A percentile compares a stretch with the other conserved stretches of the same genome.
phyloP scores from a whole-genome alignment of 2,888 invertebrate genomes.

The Anodontia alba region DNA sequence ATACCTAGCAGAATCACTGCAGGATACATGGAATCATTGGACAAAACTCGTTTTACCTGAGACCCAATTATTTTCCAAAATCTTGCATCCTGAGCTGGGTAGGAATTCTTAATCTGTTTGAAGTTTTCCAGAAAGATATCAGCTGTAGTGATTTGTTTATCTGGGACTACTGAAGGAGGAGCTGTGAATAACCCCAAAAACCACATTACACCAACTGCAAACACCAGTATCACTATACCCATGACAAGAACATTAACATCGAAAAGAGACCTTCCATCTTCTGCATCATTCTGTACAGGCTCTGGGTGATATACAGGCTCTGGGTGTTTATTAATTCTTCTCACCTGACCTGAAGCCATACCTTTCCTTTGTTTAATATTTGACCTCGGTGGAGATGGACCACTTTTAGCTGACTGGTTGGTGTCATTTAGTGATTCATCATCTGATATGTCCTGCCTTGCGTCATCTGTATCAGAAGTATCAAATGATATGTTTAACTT shows the following conservation, averaged over 20 bases:
- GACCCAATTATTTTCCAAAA: constrained; percentile 71
- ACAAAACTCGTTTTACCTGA: constrained; percentile 62
- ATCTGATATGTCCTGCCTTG: neutral
- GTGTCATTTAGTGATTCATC: neutral
- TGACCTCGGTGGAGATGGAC: neutral
- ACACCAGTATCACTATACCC: neutral
- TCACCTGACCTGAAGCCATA: neutral
- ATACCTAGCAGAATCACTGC: constrained; percentile 71
- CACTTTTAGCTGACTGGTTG: neutral
- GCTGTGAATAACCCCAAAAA: too few species aligned
- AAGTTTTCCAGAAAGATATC: constrained; percentile 31
- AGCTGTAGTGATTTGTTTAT: neutral
- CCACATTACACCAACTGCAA: neutral
- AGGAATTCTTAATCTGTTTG: constrained; percentile 48
- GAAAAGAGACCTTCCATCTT: neutral
- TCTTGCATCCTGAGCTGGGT: constrained; percentile 63
- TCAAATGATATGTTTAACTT: neutral
- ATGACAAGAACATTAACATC: neutral
- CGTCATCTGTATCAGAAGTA: neutral
- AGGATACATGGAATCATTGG: constrained; percentile 66
- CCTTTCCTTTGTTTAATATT: neutral
- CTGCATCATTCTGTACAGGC: neutral
- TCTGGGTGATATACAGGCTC: too few species aligned
- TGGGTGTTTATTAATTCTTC: neutral
- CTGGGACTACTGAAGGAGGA: neutral